phyloP scores from a whole-genome alignment of 1,140 invertebrate genomes.

The Proctacanthus coquilletti region DNA sequence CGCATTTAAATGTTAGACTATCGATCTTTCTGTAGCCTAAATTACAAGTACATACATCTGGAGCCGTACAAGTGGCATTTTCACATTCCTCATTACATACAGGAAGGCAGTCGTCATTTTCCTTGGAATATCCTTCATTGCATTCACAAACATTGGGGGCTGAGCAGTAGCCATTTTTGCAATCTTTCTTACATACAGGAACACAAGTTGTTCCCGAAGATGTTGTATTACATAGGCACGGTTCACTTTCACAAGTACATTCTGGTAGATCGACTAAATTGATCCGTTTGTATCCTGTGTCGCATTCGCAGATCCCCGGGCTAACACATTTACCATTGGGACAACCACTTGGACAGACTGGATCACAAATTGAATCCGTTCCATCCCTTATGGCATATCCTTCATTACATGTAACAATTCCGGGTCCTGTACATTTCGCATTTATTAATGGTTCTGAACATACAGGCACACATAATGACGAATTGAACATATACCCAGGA shows the following conservation, averaged over 20 bases:
- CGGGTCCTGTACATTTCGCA: conserved; percentile 34
- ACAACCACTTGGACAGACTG: conserved; percentile 37
- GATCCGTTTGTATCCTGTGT: neutral
- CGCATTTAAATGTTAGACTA: conserved; percentile 15
- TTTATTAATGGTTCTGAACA: too few relatives aligned
- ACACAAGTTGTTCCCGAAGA: conserved; percentile 15
- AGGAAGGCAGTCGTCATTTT: conserved; percentile 29
- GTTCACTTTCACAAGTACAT: too few relatives aligned
- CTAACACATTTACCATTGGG: conserved; percentile 34
- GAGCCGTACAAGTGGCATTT: conserved; percentile 31
- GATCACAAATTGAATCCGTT: conserved; percentile 35
- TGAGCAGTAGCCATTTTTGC: conserved; percentile 29
- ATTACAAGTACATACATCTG: conserved; percentile 29
- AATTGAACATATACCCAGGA: conserved; percentile 34
- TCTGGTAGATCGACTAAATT: too few relatives aligned
- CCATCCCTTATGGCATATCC: too few relatives aligned
- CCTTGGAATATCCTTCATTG: conserved; percentile 20
- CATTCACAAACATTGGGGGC: conserved; percentile 33
- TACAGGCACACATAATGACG: conserved; percentile 44
- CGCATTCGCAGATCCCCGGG: conserved; percentile 32
- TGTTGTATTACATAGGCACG: too few relatives aligned
- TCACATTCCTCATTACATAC: conserved; percentile 27
- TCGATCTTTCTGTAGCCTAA: too few relatives aligned
- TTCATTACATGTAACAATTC: too few relatives aligned
- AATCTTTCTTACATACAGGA: conserved; percentile 21